Evolutionary conservation across 2,888 invertebrate genomes (phyloP).

Genomic region (Ptilodon capucinus): DNA sequence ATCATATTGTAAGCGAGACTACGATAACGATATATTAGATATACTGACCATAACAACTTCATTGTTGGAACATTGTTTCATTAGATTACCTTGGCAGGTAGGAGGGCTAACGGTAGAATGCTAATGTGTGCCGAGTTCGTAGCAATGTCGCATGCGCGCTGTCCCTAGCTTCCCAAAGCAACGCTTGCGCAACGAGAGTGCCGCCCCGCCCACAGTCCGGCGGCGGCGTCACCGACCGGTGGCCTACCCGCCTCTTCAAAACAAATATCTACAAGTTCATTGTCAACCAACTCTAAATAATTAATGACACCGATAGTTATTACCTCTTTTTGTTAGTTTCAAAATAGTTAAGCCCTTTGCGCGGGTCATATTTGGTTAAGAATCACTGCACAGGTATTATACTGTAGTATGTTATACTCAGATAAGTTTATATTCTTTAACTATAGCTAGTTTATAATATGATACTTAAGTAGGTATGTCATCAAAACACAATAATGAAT

Average conservation of each 20-base stretch:
- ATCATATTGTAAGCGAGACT: too few species aligned
- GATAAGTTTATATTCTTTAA: too few species aligned
- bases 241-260: slow-evolving; percentile 26
- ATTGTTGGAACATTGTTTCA: slow-evolving; percentile 37
- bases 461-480: too few species aligned
- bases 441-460: too few species aligned
- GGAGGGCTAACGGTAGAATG: slow-evolving; percentile 76
- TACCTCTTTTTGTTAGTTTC: neutral
- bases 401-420: too few species aligned
- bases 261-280: slow-evolving; percentile 68
- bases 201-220: slow-evolving; percentile 50
- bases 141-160: slow-evolving; percentile 57
- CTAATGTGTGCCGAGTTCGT: slow-evolving; percentile 64
- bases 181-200: slow-evolving; percentile 69
- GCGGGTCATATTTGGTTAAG: too few species aligned
- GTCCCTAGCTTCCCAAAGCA: slow-evolving; percentile 56
- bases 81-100: slow-evolving; percentile 58
- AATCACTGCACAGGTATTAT: too few species aligned
- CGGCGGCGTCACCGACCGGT: slow-evolving; percentile 29
- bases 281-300: slow-evolving; percentile 55
- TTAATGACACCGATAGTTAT: too few species aligned
- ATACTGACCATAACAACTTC: slow-evolving; percentile 12
- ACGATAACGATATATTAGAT: slow-evolving; percentile 8
- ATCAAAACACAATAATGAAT: too few species aligned
- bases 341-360: too few species aligned